Evolutionary conservation across 2,113 vertebrate genomes (phyloP).

Genomic region (Ptilorrhoa leucosticta): DNA sequence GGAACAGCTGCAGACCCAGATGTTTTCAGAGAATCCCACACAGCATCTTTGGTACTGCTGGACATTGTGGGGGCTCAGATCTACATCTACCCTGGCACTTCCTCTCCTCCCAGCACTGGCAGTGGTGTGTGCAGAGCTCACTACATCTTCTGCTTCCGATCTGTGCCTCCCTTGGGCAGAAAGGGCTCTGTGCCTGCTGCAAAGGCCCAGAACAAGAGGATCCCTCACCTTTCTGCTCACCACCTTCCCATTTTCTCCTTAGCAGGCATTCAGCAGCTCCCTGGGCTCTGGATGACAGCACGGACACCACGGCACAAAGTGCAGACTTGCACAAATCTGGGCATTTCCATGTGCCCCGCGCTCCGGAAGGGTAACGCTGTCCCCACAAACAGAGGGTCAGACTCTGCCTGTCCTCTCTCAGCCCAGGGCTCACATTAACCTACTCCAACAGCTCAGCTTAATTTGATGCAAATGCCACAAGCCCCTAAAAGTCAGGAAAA

Average conservation of each 20-base stretch:
- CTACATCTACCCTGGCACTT: not conserved
- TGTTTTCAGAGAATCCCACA: not conserved
- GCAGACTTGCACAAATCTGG: rapidly evolving
- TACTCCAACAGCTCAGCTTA: not conserved
- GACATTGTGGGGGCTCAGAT: rapidly evolving
- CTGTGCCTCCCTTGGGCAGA: too few species aligned
- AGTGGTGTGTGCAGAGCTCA: not conserved
- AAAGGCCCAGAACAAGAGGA: not conserved
- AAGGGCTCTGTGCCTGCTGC: not conserved
- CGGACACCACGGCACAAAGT: rapidly evolving
- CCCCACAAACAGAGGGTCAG: not conserved
- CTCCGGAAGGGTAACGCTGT: rapidly evolving
- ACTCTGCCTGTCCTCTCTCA: not conserved
- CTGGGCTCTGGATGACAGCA: not conserved
- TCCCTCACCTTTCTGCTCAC: not conserved
- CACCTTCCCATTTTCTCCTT: not conserved
- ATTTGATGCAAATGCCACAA: not conserved
- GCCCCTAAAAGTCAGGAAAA: not conserved
- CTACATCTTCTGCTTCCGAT: not conserved
- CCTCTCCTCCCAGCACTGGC: not conserved
- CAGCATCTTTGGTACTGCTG: not conserved
- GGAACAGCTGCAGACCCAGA: not conserved
- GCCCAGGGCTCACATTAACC: not conserved
- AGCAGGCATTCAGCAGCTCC: not conserved
- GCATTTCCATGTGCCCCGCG: rapidly evolving